Evolutionary conservation across 2,888 invertebrate species (phyloP).

Genomic region (Baronia brevicornis): DNA sequence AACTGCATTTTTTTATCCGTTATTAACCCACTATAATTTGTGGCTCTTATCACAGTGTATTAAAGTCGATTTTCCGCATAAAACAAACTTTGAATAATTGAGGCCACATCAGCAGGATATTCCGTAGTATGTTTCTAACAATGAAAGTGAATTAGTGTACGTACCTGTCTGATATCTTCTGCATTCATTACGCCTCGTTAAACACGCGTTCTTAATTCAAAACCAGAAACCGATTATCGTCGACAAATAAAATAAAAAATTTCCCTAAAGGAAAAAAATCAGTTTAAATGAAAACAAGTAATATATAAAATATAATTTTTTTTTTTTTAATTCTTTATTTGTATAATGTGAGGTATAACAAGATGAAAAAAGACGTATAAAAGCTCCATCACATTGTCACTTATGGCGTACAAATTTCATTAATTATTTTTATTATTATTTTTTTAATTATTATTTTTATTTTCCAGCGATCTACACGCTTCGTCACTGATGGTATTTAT

Average conservation of each 20-base stretch:
- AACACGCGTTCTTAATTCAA: background rate
- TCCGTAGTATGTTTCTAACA: slow-evolving; percentile 3
- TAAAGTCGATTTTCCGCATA: slow-evolving; percentile 16
- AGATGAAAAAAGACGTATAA: too few relatives aligned
- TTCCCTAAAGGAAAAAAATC: too few relatives aligned
- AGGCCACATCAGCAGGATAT: slow-evolving; percentile 10
- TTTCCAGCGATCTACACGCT: too few relatives aligned
- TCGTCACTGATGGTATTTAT: too few relatives aligned
- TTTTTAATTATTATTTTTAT: too few relatives aligned
- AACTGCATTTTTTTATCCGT: slow-evolving; percentile 7
- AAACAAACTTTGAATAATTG: slow-evolving; percentile 15
- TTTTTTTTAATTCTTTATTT: too few relatives aligned
- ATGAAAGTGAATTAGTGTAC: slow-evolving; percentile 10
- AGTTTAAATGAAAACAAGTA: too few relatives aligned
- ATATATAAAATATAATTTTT: too few relatives aligned
- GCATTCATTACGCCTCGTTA: slow-evolving; percentile 7
- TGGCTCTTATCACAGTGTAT: slow-evolving; percentile 12
- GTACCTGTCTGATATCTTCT: slow-evolving; percentile 1
- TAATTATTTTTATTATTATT: too few relatives aligned
- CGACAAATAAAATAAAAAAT: background rate
- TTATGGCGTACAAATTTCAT: too few relatives aligned
- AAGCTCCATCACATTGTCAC: too few relatives aligned
- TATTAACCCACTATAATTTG: slow-evolving; percentile 3
- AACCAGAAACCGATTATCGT: background rate
- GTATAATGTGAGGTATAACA: too few relatives aligned